Evolutionary conservation across 1,140 invertebrate species (phyloP).

Genomic region (Sarcophaga bullata): DNA sequence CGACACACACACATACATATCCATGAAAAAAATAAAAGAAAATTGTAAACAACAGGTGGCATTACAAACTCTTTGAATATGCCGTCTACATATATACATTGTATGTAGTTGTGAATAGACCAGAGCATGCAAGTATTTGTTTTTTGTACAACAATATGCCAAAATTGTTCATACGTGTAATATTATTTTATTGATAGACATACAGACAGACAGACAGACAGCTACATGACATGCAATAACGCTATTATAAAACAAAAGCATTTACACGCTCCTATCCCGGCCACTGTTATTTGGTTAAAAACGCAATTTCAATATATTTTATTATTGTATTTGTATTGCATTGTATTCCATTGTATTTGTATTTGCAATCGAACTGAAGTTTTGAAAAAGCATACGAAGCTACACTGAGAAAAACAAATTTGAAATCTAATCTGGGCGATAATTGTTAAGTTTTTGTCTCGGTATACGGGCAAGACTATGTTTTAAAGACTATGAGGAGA

Average conservation of each 20-base stretch:
- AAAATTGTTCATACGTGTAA: conserved; percentile 12
- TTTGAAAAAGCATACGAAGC: too few species aligned
- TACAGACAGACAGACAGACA: conserved; percentile 38
- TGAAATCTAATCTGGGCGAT: too few species aligned
- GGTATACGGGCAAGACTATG: too few species aligned
- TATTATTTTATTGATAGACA: conserved; percentile 34
- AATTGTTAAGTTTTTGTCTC: too few species aligned
- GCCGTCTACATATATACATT: too few species aligned
- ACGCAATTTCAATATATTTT: not conserved
- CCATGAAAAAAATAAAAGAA: not conserved
- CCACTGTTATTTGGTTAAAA: not conserved
- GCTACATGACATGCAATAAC: conserved; percentile 31
- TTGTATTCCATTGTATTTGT: too few species aligned
- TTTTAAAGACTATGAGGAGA: too few species aligned
- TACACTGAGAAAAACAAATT: too few species aligned
- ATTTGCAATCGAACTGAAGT: too few species aligned
- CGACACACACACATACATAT: not conserved
- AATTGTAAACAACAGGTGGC: conserved; percentile 13
- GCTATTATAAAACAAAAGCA: conserved; percentile 22
- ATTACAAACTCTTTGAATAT: not conserved
- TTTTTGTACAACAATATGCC: not conserved
- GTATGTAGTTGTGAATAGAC: too few species aligned
- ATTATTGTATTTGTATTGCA: too few species aligned
- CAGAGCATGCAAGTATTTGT: too few species aligned
- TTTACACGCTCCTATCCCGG: conserved; percentile 6